Evolutionary conservation across 2,888 invertebrate genomes (phyloP).

Genomic region (Azorinus chamasolen): DNA sequence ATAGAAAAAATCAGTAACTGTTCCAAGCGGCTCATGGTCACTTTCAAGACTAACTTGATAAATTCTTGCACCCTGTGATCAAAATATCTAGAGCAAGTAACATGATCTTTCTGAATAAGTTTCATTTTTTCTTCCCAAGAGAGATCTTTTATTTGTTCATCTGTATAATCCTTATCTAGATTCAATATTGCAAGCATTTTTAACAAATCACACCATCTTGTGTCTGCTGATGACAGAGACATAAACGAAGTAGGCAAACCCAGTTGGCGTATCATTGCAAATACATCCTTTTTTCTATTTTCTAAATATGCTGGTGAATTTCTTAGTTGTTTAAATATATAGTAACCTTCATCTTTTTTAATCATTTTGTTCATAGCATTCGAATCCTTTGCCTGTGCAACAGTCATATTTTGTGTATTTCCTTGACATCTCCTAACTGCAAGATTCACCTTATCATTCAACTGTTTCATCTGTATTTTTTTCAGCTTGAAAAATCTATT

Average conservation of each 20-base stretch:
- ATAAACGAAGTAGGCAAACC: slow-evolving; percentile 65
- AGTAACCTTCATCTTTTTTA: slow-evolving; percentile 78
- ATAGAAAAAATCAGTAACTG: slow-evolving; percentile 53
- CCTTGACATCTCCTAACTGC: slow-evolving; percentile 49
- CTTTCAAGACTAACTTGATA: slow-evolving; percentile 47
- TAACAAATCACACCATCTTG: slow-evolving; percentile 43
- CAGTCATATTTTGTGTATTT: slow-evolving; percentile 38
- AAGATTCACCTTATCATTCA: slow-evolving; percentile 50
- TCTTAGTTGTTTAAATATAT: slow-evolving; percentile 69
- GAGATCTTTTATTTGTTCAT: slow-evolving; percentile 37
- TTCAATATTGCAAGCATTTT: slow-evolving; percentile 47
- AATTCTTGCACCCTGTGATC: slow-evolving; percentile 53
- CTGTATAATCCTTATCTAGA: slow-evolving; percentile 20
- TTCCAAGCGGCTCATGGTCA: slow-evolving; percentile 41
- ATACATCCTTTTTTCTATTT: slow-evolving; percentile 54
- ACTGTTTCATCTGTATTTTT: too few species aligned
- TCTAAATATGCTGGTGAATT: slow-evolving; percentile 48
- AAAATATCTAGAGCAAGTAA: slow-evolving; percentile 52
- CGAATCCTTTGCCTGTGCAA: slow-evolving; percentile 26
- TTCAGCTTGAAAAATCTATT: too few species aligned
- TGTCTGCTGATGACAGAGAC: slow-evolving; percentile 39
- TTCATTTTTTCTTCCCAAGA: slow-evolving; percentile 46
- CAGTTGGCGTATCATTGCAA: slow-evolving; percentile 66
- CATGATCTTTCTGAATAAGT: slow-evolving; percentile 53
- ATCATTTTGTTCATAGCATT: slow-evolving; percentile 47